Evolutionary conservation across 2,888 invertebrate genomes (phyloP).

Genomic region (Epirrhoe tristata): DNA sequence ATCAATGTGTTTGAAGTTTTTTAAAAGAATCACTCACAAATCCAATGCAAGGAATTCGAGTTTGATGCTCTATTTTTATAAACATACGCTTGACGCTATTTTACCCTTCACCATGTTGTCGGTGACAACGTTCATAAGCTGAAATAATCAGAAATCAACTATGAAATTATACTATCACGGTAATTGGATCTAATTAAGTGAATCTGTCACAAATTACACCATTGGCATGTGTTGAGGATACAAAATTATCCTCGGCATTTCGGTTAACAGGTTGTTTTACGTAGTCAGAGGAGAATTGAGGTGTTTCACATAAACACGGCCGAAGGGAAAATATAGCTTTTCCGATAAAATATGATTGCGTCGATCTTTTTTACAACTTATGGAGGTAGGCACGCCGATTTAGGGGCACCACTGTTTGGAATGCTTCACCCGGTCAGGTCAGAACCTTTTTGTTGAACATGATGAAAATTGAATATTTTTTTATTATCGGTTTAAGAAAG

Average conservation of each 20-base stretch:
- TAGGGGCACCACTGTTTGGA: constrained; percentile 48
- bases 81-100: no score
- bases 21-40: neutral
- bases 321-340: constrained; percentile 65
- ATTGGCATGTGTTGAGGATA: neutral
- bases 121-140: no score
- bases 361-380: constrained; percentile 74
- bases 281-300: constrained; percentile 66
- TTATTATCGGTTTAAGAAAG: constrained; percentile 2
- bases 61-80: no score
- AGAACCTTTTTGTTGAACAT: constrained; percentile 23
- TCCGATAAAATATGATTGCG: constrained; percentile 81
- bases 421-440: constrained; percentile 25
- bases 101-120: no score
- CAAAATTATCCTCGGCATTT: constrained; percentile 47
- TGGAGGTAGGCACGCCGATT: constrained; percentile 43
- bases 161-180: neutral
- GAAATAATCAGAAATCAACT: no score
- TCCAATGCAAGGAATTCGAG: neutral
- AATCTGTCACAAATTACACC: neutral
- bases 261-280: constrained; percentile 71
- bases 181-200: neutral
- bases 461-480: constrained; percentile 17
- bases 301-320: constrained; percentile 60
- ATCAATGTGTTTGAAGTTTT: neutral